phyloP scores from a whole-genome alignment of 2,797 vertebrate species.

The Anabacerthia variegaticeps region DNA sequence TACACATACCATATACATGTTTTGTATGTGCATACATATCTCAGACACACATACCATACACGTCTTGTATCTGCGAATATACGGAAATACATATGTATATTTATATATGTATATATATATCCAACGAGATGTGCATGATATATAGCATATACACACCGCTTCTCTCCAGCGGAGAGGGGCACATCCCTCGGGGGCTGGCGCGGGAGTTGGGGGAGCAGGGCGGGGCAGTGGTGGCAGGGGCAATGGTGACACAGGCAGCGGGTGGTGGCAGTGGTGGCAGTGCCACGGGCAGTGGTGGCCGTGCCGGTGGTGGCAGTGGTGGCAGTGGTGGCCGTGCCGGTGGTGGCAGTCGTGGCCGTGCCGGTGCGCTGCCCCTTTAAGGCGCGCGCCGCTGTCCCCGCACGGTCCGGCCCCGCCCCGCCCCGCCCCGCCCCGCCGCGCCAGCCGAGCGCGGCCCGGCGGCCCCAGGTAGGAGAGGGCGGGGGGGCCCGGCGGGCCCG shows the following conservation, averaged over 20 bases:
- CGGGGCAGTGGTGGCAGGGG: no score
- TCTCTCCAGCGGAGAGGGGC: background rate
- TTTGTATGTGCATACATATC: background rate
- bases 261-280: no score
- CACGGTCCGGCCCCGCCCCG: conserved; percentile 24
- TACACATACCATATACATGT: no score
- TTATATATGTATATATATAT: no score
- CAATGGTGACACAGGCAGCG: background rate
- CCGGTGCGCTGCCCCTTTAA: background rate
- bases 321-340: no score
- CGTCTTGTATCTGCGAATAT: background rate
- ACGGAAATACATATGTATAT: background rate
- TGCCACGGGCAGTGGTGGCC: background rate
- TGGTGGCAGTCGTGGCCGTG: no score
- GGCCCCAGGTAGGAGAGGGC: background rate
- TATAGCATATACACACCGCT: background rate
- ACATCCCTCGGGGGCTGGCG: background rate
- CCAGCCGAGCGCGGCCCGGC: background rate
- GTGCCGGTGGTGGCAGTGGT: background rate
- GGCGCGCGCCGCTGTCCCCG: background rate
- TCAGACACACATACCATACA: background rate
- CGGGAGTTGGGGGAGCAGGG: background rate
- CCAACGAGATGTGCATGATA: background rate
- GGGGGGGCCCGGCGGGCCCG: no score
- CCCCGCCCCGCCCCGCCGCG: background rate